Evolutionary conservation across 1,140 invertebrate genomes (phyloP), one percentile per base, ranked within the genome.

Genomic region (Solen grandis): DNA sequence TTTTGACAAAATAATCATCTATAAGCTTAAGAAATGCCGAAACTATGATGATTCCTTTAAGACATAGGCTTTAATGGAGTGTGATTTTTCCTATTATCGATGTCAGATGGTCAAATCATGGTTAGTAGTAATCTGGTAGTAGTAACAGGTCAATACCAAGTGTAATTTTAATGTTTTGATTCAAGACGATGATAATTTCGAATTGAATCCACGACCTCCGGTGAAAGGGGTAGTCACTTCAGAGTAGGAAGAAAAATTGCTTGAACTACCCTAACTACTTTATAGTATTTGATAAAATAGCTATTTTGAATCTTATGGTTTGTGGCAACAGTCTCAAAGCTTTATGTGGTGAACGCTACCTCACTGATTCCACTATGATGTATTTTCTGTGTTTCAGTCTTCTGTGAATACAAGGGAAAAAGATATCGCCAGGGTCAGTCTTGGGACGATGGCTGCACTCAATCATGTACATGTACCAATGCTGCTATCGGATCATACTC

Each of bases 391-490:
- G 8, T 46, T 46, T n/a, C 8, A 19, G 8, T 8, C 19, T 46
- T 46, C 29, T 86, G 85, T 77, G 35, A 81, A 59, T 86, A 83
- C 75, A 78, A 83, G 31, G 83, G 81, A 13, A 66, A 78, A 46
- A 33, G 66, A 27, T 87, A 84, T 50, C 59, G 69, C 8, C 81
- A 87, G 62, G 66, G 72, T 46, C 85, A 87, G 75, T 73, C 78
- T 69, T 87, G 85, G 85, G 57, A 83, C 36, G 84, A 84, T 60
- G 85, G 85, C 38, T 87, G 85, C 33, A 76, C 70, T 14, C 63
- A 84, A 52, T 84, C 73, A 16, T 87, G 85, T 70, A 54, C 54
- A n/a, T 87, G 85, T 84, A 76, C 62, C 19, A 60, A 87, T 50
- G 85, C 81, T 4, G 19, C 65, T 10, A 52, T 66, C 4, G 85